Percentiles rank a stretch among this genome's conserved stretches.
Conservation (phyloP, 64 coral and sea anemone genomes). For the Actinia tenebrosa region DNA sequence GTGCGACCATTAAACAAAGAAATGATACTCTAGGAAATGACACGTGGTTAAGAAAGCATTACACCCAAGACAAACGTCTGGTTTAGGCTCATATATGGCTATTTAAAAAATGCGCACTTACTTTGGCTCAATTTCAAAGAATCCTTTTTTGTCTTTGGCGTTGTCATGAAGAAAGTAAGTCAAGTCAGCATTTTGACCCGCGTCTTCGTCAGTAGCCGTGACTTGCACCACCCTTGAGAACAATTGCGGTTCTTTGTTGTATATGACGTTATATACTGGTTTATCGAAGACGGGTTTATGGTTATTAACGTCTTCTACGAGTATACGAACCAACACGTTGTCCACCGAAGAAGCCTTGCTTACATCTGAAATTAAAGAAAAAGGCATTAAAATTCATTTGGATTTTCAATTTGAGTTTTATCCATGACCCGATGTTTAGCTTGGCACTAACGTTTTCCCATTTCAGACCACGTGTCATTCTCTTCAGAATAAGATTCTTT, state of each 20-base stretch:
- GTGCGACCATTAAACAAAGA: too few relatives aligned
- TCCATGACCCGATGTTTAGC: too few relatives aligned
- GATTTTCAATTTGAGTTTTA: too few relatives aligned
- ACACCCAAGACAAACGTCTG: too few relatives aligned
- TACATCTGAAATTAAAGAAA: constrained; percentile 2
- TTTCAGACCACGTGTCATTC: too few relatives aligned
- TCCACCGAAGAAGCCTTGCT: constrained; percentile 24
- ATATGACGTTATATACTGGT: constrained; percentile 14
- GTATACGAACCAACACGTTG: constrained; percentile 34
- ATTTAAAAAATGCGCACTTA: constrained; percentile 8
- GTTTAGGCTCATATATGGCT: too few relatives aligned
- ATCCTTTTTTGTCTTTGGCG: constrained; percentile 15
- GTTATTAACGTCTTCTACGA: constrained; percentile 54
- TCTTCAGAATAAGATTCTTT: too few relatives aligned
- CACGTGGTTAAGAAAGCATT: too few relatives aligned
- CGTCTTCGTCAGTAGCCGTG: constrained; percentile 40
- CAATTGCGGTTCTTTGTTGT: constrained; percentile 19
- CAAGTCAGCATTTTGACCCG: constrained; percentile 46
- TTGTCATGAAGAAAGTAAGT: constrained; percentile 50
- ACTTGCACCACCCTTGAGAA: constrained; percentile 23
- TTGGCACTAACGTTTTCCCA: too few relatives aligned
- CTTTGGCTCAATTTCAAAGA: constrained; percentile 43
- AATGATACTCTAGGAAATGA: too few relatives aligned
- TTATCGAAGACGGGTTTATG: constrained; percentile 48
- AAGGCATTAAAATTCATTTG: too few relatives aligned